Conservation (phyloP, 2,113 vertebrate genomes). For the Pipa parva region DNA sequence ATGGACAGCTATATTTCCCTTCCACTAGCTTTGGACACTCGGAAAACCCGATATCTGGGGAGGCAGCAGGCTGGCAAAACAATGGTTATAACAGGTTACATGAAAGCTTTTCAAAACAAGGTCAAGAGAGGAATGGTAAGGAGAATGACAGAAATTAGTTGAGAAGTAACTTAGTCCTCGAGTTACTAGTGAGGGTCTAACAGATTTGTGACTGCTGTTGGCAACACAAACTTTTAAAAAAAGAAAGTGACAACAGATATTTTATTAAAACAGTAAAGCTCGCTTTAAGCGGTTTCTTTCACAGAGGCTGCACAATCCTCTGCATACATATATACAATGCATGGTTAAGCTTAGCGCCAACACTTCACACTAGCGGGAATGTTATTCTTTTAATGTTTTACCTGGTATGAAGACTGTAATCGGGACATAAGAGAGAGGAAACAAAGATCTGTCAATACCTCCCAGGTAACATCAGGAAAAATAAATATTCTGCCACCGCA, state of each 20-base stretch:
- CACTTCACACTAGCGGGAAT: slow-evolving; percentile 32
- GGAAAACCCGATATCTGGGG: slow-evolving; percentile 22
- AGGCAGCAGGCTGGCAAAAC: slow-evolving; percentile 25
- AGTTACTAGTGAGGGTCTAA: no score
- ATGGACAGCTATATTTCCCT: background rate
- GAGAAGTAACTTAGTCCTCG: background rate
- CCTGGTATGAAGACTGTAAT: slow-evolving; percentile 76
- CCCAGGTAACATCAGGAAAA: no score
- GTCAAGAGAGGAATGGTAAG: background rate
- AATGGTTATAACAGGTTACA: slow-evolving; percentile 36
- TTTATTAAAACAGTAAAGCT: slow-evolving; percentile 4
- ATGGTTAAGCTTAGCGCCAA: background rate
- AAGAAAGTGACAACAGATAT: background rate
- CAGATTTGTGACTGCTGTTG: no score
- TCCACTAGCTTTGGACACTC: slow-evolving; percentile 26
- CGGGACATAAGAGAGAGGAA: slow-evolving; percentile 52
- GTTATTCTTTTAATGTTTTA: slow-evolving; percentile 49
- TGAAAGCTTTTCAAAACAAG: slow-evolving; percentile 1
- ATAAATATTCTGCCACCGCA: no score
- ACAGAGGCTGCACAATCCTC: background rate
- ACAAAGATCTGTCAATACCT: slow-evolving; percentile 45
- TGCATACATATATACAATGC: no score
- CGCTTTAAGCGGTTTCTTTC: slow-evolving; percentile 1
- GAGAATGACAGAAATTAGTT: background rate
- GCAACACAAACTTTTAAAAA: no score